Percentiles rank a stretch among this genome's conserved stretches.
These are phyloP conservation scores for Colletes collaris DNA, from an alignment of 2,888 invertebrate species.

Conservation along the genomic window DNA sequence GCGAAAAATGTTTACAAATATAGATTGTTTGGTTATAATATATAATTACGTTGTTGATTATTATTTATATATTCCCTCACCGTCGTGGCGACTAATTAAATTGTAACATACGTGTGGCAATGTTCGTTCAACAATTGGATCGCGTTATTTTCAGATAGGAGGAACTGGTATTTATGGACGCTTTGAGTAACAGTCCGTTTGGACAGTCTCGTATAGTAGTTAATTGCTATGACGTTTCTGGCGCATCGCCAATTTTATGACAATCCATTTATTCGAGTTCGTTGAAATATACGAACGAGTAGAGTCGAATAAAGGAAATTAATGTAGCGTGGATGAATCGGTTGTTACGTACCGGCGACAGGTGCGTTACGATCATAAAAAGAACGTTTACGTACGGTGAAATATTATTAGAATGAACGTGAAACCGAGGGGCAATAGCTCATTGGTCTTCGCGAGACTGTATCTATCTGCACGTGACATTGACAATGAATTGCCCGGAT, in stretches of 20 bases:
- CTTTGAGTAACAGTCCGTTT: neutral
- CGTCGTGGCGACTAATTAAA: neutral
- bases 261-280: neutral
- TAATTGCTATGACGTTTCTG: slow-evolving; percentile 17
- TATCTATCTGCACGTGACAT: slow-evolving; percentile 13
- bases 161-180: slow-evolving; percentile 13
- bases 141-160: slow-evolving; percentile 9
- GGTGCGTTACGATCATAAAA: neutral
- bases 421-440: neutral
- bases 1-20: neutral
- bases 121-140: slow-evolving; percentile 1
- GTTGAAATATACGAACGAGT: neutral
- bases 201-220: neutral
- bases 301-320: slow-evolving; percentile 5
- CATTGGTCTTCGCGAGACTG: neutral
- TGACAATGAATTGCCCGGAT: slow-evolving; percentile 35
- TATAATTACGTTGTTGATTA: neutral
- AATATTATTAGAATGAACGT: neutral
- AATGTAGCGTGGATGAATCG: slow-evolving; percentile 8
- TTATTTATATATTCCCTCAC: neutral
- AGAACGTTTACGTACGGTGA: neutral
- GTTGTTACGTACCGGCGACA: neutral
- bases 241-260: slow-evolving; percentile 10
- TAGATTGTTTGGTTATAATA: neutral
- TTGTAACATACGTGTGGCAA: neutral